Evolutionary conservation across 2,113 vertebrate species (phyloP).

Genomic region (Junco hyemalis): DNA sequence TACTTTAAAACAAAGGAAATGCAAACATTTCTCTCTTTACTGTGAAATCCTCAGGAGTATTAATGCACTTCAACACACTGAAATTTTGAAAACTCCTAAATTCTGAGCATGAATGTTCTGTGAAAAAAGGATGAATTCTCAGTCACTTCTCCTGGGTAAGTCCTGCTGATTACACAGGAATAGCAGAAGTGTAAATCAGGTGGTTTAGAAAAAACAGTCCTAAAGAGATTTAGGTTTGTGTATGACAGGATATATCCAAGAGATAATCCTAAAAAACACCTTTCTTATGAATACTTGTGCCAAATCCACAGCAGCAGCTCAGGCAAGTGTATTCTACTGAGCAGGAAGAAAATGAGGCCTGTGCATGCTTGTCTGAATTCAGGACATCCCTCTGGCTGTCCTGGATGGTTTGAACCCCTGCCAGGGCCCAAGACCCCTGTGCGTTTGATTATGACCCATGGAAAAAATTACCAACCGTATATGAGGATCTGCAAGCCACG

Average conservation of each 20-base stretch:
- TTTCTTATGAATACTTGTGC: neutral
- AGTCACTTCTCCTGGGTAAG: neutral
- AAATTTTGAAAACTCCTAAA: constrained; percentile 26
- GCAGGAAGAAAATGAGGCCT: neutral
- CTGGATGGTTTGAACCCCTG: too few species aligned
- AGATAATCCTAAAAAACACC: neutral
- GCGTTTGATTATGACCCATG: too few species aligned
- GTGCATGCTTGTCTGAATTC: too few species aligned
- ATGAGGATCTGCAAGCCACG: too few species aligned
- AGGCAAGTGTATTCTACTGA: neutral
- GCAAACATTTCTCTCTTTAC: neutral
- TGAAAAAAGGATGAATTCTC: neutral
- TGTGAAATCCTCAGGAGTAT: neutral
- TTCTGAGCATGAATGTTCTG: constrained; percentile 14
- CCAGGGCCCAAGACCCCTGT: too few species aligned
- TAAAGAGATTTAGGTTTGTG: constrained; percentile 34
- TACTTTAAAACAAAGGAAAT: constrained; percentile 3
- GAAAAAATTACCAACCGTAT: too few species aligned
- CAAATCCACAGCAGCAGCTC: neutral
- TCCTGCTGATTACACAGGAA: neutral
- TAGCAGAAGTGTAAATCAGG: neutral
- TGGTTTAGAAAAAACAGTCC: constrained; percentile 47
- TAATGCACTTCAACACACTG: constrained; percentile 19
- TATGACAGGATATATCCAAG: constrained; percentile 3
- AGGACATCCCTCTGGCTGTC: too few species aligned